phyloP scores from a whole-genome alignment of 2,888 invertebrate species.

The Patella pellucida region DNA sequence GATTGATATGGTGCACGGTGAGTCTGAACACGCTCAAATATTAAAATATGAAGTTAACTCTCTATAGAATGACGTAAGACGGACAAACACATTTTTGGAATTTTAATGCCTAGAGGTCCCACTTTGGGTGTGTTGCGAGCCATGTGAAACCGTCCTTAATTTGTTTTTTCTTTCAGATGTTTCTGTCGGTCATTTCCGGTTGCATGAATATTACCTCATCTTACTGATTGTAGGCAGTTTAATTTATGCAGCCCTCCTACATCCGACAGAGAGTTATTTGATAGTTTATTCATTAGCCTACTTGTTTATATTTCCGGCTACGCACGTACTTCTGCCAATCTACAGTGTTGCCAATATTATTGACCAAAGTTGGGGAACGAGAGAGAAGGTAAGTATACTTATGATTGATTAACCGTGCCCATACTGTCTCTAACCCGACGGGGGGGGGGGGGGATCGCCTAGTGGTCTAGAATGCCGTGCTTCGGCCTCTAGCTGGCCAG shows the following conservation, averaged over 20 bases:
- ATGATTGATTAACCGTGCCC: too few relatives aligned
- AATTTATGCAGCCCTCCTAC: constrained; percentile 35
- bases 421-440: too few relatives aligned
- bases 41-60: too few relatives aligned
- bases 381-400: constrained; percentile 32
- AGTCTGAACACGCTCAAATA: constrained; percentile 1
- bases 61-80: too few relatives aligned
- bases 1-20: constrained; percentile 36
- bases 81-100: too few relatives aligned
- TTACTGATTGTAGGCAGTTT: constrained; percentile 36
- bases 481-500: too few relatives aligned
- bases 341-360: constrained; percentile 40
- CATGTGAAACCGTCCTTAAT: too few relatives aligned
- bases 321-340: constrained; percentile 40
- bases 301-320: constrained; percentile 41
- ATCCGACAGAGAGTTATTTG: constrained; percentile 37
- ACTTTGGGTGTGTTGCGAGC: too few relatives aligned
- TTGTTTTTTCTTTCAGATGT: constrained; percentile 26
- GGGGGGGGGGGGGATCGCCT: too few relatives aligned
- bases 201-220: constrained; percentile 41
- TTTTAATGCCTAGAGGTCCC: too few relatives aligned
- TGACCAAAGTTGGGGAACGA: constrained; percentile 44
- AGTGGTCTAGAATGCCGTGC: too few relatives aligned
- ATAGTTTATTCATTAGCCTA: constrained; percentile 34
- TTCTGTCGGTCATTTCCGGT: constrained; percentile 24